Percentiles rank a stretch among this genome's conserved stretches.
phyloP scores from a whole-genome alignment of 1,140 invertebrate species.

The Pygmarrhopalites habei region DNA sequence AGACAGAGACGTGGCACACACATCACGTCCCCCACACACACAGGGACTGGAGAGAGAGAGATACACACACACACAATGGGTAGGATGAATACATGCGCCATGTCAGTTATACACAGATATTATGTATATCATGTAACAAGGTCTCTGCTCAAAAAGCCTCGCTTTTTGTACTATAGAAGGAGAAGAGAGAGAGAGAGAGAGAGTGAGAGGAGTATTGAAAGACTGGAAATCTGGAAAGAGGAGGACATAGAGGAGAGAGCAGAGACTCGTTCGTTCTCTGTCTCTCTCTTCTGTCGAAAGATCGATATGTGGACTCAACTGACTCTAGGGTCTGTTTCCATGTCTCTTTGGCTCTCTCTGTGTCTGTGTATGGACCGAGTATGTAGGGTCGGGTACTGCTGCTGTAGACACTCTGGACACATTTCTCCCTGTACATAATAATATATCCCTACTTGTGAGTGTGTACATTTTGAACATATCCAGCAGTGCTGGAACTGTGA shows the following conservation, averaged over 20 bases:
- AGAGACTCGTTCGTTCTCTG: too few relatives aligned
- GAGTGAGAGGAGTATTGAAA: conserved; percentile 2
- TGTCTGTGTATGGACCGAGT: not conserved
- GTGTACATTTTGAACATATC: too few relatives aligned
- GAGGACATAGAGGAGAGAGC: not conserved
- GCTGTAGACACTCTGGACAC: not conserved
- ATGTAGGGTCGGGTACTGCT: too few relatives aligned
- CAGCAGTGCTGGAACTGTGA: not conserved
- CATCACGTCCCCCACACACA: not conserved
- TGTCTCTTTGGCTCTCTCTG: not conserved
- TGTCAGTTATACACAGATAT: not conserved
- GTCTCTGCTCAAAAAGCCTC: not conserved
- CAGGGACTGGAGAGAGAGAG: not conserved
- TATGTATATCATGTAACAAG: too few relatives aligned
- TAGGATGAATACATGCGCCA: conserved; percentile 14
- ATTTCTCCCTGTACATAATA: not conserved
- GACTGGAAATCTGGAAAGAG: not conserved
- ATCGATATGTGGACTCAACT: conserved; percentile 11
- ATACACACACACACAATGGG: not conserved
- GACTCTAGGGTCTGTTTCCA: not conserved
- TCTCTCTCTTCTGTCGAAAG: conserved; percentile 1
- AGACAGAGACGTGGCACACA: not conserved
- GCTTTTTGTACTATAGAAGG: too few relatives aligned
- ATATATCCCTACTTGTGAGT: not conserved
- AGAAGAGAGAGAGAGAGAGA: conserved; percentile 14